phyloP scores from a whole-genome alignment of 2,113 vertebrate species.

The Oreochromis aureus region DNA sequence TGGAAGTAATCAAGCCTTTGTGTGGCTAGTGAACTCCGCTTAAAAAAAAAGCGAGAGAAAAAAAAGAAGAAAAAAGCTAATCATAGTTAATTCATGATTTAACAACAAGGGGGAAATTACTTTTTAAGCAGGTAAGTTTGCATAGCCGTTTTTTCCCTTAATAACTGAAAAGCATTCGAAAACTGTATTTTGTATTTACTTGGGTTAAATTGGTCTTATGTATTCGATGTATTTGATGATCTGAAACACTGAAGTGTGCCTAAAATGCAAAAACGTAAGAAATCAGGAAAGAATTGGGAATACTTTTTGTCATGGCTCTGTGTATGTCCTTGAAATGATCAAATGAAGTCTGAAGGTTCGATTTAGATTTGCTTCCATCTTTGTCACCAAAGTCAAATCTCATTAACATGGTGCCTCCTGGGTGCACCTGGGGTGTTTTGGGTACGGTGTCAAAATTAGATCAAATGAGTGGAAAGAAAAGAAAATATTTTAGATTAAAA shows the following conservation, averaged over 20 bases:
- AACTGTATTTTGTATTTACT: not conserved
- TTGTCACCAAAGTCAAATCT: not conserved
- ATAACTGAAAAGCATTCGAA: not conserved
- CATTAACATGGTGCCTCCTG: not conserved
- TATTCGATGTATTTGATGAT: not conserved
- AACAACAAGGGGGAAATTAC: not conserved
- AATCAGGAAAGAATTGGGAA: not conserved
- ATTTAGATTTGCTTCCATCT: not conserved
- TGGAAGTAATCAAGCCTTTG: not conserved
- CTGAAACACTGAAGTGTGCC: not conserved
- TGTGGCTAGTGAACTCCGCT: not conserved
- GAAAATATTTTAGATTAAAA: not conserved
- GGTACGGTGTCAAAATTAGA: not conserved
- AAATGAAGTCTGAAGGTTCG: not conserved
- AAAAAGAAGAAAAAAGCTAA: fast-evolving
- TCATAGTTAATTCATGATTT: not conserved
- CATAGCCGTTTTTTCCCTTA: not conserved
- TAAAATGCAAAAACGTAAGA: not conserved
- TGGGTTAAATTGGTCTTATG: not conserved
- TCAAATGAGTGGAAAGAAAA: not conserved
- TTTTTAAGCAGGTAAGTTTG: not conserved
- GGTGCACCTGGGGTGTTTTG: not conserved
- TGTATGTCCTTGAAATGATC: not conserved
- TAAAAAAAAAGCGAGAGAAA: too few species aligned
- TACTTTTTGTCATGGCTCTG: not conserved